Conservation (phyloP, 2,797 vertebrate genomes). For the Lophotriccus pileatus region DNA sequence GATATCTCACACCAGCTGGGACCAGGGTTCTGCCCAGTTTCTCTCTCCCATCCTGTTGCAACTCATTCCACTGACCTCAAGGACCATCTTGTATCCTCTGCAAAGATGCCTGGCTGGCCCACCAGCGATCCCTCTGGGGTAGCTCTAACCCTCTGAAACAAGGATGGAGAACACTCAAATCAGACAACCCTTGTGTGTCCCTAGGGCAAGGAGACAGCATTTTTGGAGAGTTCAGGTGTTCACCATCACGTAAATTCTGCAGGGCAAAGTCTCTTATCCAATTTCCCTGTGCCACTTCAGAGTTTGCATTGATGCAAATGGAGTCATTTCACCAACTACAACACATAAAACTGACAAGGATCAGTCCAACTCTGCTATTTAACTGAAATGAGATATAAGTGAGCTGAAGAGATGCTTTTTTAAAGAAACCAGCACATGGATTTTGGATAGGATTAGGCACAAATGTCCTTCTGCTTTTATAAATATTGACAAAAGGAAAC, state of each 20-base stretch:
- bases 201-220: not conserved
- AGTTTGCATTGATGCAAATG: constrained; percentile 39
- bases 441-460: constrained; percentile 30
- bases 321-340: not conserved
- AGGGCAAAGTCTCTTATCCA: not conserved
- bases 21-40: not conserved
- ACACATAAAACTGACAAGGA: not conserved
- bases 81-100: not conserved
- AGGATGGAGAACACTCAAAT: not conserved
- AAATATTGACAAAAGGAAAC: constrained; percentile 61
- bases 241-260: not conserved
- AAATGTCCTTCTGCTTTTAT: constrained; percentile 39
- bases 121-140: not conserved
- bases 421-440: not conserved
- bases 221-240: not conserved
- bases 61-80: not conserved
- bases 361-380: not conserved
- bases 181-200: not conserved
- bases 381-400: constrained; percentile 16
- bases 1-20: not conserved
- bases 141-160: not conserved
- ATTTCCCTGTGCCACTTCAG: not conserved
- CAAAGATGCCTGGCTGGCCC: not conserved
- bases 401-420: not conserved
- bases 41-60: not conserved